A percentile compares a stretch with the other conserved stretches of the same genome.
Evolutionary conservation across 2,888 invertebrate genomes (phyloP).

Genomic region (Dione vanillae): DNA sequence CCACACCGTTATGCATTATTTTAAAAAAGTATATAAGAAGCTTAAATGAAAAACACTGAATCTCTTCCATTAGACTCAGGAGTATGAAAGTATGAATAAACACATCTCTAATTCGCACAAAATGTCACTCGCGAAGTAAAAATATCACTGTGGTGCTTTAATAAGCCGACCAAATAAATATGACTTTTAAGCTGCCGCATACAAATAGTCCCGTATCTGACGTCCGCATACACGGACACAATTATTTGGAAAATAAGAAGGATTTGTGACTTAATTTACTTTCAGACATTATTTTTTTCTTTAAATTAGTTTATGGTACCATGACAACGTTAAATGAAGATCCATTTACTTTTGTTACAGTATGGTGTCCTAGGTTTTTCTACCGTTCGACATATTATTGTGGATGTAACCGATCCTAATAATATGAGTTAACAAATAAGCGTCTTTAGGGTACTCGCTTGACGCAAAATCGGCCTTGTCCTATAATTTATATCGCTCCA

Average conservation of each 20-base stretch:
- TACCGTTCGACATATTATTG: too few species aligned
- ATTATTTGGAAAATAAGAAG: background rate
- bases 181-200: constrained; percentile 48
- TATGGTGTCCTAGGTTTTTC: too few species aligned
- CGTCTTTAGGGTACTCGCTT: constrained; percentile 18
- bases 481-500: constrained; percentile 17
- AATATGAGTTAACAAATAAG: constrained; percentile 36
- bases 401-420: background rate
- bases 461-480: background rate
- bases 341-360: too few species aligned
- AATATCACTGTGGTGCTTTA: constrained; percentile 21
- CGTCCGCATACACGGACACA: constrained; percentile 35
- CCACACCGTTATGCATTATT: too few species aligned
- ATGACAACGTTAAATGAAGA: too few species aligned
- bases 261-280: background rate
- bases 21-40: too few species aligned
- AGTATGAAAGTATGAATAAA: constrained; percentile 1
- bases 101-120: constrained; percentile 8
- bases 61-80: too few species aligned
- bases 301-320: too few species aligned
- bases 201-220: constrained; percentile 49
- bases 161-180: constrained; percentile 49
- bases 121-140: constrained; percentile 19
- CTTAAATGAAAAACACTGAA: too few species aligned
- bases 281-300: too few species aligned